phyloP scores from a whole-genome alignment of 2,888 invertebrate genomes.

The Rhagophthalmus giganteus region DNA sequence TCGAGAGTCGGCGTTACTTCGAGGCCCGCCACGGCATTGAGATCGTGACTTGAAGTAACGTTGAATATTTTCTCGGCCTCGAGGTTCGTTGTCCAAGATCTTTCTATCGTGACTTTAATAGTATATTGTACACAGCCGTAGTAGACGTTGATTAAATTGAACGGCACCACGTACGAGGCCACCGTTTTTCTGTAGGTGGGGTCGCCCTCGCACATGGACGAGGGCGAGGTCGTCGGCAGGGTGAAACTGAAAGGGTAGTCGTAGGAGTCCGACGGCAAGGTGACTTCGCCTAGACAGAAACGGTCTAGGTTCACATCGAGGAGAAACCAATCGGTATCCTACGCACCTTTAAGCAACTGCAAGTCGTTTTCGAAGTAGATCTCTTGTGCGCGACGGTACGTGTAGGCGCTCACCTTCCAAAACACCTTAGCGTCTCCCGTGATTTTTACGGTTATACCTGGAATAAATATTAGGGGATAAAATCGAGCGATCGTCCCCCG shows the following conservation, averaged over 20 bases:
- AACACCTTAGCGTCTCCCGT: slow-evolving; percentile 14
- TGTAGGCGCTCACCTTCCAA: slow-evolving; percentile 17
- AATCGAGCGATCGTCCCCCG: too few species aligned
- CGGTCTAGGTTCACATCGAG: too few species aligned
- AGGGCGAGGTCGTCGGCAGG: slow-evolving; percentile 9
- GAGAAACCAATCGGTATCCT: too few species aligned
- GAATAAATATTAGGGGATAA: too few species aligned
- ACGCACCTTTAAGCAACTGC: too few species aligned
- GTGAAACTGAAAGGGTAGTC: slow-evolving; percentile 13
- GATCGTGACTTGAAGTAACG: slow-evolving; percentile 2
- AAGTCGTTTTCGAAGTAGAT: slow-evolving; percentile 20
- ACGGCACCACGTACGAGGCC: slow-evolving; percentile 18
- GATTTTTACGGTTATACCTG: slow-evolving; percentile 16
- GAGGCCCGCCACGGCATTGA: slow-evolving; percentile 10
- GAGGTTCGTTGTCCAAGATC: slow-evolving; percentile 15
- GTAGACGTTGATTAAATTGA: slow-evolving; percentile 13
- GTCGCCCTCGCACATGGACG: slow-evolving; percentile 16
- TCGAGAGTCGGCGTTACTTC: too few species aligned
- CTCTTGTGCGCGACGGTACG: slow-evolving; percentile 19
- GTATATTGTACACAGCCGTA: slow-evolving; percentile 16
- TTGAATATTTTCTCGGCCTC: slow-evolving; percentile 4
- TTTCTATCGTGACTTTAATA: slow-evolving; percentile 7
- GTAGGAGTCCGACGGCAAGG: slow-evolving; percentile 7
- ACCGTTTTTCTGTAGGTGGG: slow-evolving; percentile 16
- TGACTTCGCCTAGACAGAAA: slow-evolving; percentile 14